These are phyloP conservation scores for Sebastes ruberrimus DNA, from an alignment of 2,797 vertebrate genomes.

Conservation along the genomic window DNA sequence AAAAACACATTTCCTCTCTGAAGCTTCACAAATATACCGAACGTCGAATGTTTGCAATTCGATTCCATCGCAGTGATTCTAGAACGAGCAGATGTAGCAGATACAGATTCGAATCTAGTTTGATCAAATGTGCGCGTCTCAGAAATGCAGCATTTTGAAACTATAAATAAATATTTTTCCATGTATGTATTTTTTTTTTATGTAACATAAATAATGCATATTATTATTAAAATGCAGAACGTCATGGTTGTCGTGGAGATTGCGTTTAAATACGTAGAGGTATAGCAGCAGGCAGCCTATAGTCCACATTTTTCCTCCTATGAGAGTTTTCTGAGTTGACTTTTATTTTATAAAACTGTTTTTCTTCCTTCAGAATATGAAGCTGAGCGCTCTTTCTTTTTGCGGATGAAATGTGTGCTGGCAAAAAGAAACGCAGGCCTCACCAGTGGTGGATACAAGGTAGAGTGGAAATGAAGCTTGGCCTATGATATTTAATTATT, in stretches of 20 bases:
- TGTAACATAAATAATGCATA: background rate
- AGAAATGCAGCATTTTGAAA: background rate
- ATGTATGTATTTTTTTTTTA: background rate
- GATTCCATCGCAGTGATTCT: background rate
- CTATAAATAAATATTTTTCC: no score
- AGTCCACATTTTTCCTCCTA: fast-evolving
- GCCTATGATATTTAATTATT: background rate
- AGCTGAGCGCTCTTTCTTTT: slow-evolving; percentile 95
- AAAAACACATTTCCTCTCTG: background rate
- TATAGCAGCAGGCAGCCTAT: background rate
- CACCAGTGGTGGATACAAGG: slow-evolving; percentile 98
- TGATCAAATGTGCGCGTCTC: background rate
- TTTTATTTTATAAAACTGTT: background rate
- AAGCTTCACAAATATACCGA: no score
- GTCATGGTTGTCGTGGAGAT: background rate
- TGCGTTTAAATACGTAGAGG: background rate
- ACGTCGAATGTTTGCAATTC: background rate
- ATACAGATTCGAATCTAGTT: background rate
- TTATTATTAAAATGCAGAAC: background rate
- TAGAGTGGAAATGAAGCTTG: slow-evolving; percentile 44
- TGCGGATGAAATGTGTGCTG: slow-evolving; percentile 98
- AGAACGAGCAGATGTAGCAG: background rate
- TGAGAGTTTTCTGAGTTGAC: background rate
- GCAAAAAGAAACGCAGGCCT: slow-evolving; percentile 97
- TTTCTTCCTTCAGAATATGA: slow-evolving; percentile 87